Conservation (phyloP, 2,797 vertebrate genomes). For the Gouania willdenowi region DNA sequence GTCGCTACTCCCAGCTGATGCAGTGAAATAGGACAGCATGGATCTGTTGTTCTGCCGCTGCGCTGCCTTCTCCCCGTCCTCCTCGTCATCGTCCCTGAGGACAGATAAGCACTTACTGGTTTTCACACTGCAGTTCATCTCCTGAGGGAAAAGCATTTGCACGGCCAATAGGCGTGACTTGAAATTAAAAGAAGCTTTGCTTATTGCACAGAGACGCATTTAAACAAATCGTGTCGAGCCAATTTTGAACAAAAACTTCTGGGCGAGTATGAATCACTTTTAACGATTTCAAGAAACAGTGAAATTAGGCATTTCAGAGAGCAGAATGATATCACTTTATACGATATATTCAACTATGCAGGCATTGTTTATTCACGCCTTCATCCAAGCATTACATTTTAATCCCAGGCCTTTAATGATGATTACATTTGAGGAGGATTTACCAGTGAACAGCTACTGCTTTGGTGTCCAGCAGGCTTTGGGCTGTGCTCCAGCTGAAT, state of each 20-base stretch:
- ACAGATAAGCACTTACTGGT: conserved; percentile 5
- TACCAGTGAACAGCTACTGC: conserved; percentile 81
- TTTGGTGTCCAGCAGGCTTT: conserved; percentile 83
- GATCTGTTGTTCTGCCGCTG: conserved; percentile 65
- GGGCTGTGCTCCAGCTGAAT: conserved; percentile 92
- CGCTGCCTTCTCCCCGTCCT: conserved; percentile 66
- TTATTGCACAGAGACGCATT: conserved; percentile 8
- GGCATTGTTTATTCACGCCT: no score
- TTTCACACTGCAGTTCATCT: conserved; percentile 6
- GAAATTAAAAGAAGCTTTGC: conserved; percentile 10
- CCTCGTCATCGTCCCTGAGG: conserved; percentile 72
- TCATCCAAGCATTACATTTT: no score
- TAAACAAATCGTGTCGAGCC: no score
- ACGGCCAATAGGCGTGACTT: conserved; percentile 16
- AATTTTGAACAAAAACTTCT: no score
- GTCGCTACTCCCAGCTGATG: conserved; percentile 21
- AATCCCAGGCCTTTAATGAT: not conserved
- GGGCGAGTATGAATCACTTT: no score
- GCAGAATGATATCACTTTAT: no score
- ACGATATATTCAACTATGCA: no score
- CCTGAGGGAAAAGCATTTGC: conserved; percentile 26
- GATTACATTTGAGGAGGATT: conserved; percentile 20
- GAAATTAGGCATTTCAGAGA: no score
- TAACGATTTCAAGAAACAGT: no score
- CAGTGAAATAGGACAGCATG: conserved; percentile 74